These are phyloP conservation scores for Melospiza melodia DNA, from an alignment of 2,113 vertebrate genomes.

Conservation along the genomic window DNA sequence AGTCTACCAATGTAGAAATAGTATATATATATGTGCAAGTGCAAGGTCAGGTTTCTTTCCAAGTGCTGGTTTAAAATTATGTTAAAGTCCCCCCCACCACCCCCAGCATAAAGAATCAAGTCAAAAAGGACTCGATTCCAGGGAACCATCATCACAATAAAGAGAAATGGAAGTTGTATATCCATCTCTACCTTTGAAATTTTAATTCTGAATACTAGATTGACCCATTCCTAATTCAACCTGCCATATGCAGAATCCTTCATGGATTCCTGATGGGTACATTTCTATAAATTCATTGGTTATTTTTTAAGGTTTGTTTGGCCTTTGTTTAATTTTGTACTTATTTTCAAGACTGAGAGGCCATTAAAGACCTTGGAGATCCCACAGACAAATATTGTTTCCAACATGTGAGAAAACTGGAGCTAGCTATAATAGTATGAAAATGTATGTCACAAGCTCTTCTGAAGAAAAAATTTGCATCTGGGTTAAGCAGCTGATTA, in stretches of 20 bases:
- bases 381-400: not conserved
- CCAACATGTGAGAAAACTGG: not conserved
- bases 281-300: not conserved
- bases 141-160: not conserved
- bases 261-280: not conserved
- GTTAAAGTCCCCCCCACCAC: no score
- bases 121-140: not conserved
- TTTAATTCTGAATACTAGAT: not conserved
- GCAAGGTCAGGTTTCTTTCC: not conserved
- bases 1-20: fast-evolving
- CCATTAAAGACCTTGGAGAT: not conserved
- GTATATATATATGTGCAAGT: not conserved
- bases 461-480: not conserved
- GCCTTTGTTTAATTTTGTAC: not conserved
- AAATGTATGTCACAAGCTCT: not conserved
- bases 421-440: not conserved
- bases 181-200: not conserved
- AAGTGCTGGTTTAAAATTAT: not conserved
- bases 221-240: not conserved
- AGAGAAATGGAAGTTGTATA: not conserved
- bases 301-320: not conserved
- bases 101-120: not conserved
- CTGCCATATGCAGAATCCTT: not conserved
- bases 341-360: not conserved
- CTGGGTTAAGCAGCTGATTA: not conserved